Evolutionary conservation across 2,797 vertebrate genomes (phyloP).

Genomic region (Capromys pilorides): DNA sequence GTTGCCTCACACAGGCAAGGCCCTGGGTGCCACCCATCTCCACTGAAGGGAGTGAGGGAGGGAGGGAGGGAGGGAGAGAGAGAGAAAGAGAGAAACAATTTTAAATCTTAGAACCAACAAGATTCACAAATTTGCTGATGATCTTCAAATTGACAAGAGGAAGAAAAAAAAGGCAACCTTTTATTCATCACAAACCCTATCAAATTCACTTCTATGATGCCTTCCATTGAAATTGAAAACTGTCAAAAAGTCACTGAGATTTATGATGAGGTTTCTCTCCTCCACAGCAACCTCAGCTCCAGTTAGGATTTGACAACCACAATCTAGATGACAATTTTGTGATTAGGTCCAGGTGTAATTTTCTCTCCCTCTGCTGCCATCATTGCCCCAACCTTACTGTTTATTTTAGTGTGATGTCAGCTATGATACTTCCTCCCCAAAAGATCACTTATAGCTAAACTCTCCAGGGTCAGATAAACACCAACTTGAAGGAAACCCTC

Average conservation of each 20-base stretch:
- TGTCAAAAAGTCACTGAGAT: slow-evolving; percentile 72
- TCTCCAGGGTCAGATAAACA: slow-evolving; percentile 67
- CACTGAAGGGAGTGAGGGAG: neutral
- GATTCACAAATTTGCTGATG: slow-evolving; percentile 57
- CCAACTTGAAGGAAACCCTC: slow-evolving; percentile 71
- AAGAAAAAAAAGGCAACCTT: neutral
- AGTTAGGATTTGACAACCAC: slow-evolving; percentile 69
- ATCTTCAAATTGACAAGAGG: slow-evolving; percentile 59
- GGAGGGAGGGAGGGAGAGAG: neutral
- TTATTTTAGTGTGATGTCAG: slow-evolving; percentile 70
- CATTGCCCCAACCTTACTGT: slow-evolving; percentile 71
- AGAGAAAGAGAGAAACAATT: slow-evolving; percentile 11
- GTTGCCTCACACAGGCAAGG: neutral
- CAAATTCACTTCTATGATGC: slow-evolving; percentile 61
- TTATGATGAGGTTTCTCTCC: slow-evolving; percentile 66
- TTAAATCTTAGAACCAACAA: slow-evolving; percentile 54
- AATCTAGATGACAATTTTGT: slow-evolving; percentile 74
- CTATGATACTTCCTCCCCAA: slow-evolving; percentile 56
- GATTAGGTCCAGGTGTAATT: slow-evolving; percentile 72
- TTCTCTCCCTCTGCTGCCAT: slow-evolving; percentile 66
- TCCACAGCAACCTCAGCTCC: slow-evolving; percentile 53
- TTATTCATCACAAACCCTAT: slow-evolving; percentile 56
- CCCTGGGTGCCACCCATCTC: neutral
- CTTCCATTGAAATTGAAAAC: slow-evolving; percentile 77
- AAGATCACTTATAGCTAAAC: slow-evolving; percentile 67